Evolutionary conservation across 2,797 vertebrate species (phyloP).

Genomic region (Sciurus carolinensis): DNA sequence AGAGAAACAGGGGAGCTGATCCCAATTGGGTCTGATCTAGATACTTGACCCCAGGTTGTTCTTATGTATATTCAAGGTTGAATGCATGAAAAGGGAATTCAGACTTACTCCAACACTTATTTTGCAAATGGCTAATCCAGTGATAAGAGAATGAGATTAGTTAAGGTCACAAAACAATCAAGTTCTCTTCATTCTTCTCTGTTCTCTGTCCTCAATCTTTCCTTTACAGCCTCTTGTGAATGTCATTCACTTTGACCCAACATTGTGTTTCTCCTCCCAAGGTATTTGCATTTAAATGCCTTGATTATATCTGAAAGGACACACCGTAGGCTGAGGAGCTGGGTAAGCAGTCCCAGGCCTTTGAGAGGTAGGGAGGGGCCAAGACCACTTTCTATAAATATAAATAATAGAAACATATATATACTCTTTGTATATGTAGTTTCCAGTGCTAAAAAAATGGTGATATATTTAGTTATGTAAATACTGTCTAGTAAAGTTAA

Average conservation of each 20-base stretch:
- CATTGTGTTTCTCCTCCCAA: not conserved
- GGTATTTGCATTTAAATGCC: not conserved
- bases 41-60: not conserved
- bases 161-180: constrained; percentile 1
- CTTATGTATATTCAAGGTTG: not conserved
- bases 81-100: not conserved
- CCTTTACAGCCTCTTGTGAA: not conserved
- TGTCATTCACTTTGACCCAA: not conserved
- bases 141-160: not conserved
- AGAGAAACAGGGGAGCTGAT: not conserved
- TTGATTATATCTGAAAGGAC: not conserved
- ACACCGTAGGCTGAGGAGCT: not conserved
- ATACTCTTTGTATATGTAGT: too few species aligned
- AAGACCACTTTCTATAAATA: not conserved
- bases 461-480: not conserved
- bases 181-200: not conserved
- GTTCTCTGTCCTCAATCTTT: not conserved
- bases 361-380: not conserved
- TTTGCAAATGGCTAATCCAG: constrained; percentile 28
- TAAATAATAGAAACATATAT: too few species aligned
- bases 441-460: not conserved
- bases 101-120: not conserved
- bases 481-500: not conserved
- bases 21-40: constrained; percentile 34
- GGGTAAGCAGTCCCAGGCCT: not conserved